These are phyloP conservation scores for Botia kubotai DNA, from an alignment of 2,797 vertebrate genomes.

Conservation along the genomic window DNA sequence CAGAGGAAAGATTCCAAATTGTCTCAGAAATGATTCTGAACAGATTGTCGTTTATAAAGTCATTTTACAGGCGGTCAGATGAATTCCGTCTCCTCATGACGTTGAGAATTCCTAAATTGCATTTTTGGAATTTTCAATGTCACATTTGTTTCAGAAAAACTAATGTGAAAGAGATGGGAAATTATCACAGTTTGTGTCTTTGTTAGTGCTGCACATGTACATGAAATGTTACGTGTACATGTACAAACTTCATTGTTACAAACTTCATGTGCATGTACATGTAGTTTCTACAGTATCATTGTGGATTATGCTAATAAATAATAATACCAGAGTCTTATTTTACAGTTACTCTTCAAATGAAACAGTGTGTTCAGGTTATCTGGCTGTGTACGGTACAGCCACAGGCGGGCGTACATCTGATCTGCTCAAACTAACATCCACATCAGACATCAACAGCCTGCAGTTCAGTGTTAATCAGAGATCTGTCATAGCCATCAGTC, in stretches of 20 bases:
- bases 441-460: neutral
- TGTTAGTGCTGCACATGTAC: neutral
- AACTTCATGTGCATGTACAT: no score
- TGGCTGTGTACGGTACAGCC: no score
- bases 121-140: neutral
- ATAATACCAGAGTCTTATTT: no score
- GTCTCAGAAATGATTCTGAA: slow-evolving; percentile 19
- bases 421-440: neutral
- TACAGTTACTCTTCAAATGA: no score
- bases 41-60: slow-evolving; percentile 10
- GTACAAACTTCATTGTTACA: no score
- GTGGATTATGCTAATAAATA: no score
- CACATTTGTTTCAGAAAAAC: neutral
- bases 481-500: slow-evolving; percentile 33
- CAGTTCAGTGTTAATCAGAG: slow-evolving; percentile 6
- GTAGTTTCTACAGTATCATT: no score
- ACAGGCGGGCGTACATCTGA: neutral
- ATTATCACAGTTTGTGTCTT: neutral
- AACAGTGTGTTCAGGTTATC: no score
- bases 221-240: no score
- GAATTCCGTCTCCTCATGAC: neutral
- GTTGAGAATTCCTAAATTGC: neutral
- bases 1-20: neutral
- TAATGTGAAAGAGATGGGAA: neutral
- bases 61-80: neutral